These are phyloP conservation scores for Dermochelys coriacea DNA, from an alignment of 2,797 vertebrate species.

Conservation along the genomic window DNA sequence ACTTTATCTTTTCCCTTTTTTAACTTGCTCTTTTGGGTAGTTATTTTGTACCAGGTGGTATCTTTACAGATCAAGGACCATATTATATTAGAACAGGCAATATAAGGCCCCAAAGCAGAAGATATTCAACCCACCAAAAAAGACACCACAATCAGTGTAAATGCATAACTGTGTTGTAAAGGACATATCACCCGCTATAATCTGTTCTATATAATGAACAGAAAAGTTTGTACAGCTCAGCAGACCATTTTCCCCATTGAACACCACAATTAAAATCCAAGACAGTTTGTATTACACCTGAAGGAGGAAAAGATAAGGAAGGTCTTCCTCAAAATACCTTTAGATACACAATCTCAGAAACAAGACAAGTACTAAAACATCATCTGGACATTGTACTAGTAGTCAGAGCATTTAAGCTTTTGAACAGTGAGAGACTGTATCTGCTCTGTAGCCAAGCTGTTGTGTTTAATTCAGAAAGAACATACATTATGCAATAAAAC, in stretches of 20 bases:
- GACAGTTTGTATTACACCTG: background rate
- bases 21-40: background rate
- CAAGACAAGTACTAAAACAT: background rate
- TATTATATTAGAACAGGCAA: background rate
- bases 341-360: background rate
- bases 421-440: background rate
- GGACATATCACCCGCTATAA: background rate
- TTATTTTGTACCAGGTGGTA: constrained; percentile 1
- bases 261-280: background rate
- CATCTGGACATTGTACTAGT: background rate
- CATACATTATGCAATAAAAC: background rate
- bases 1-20: background rate
- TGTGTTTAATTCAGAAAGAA: background rate
- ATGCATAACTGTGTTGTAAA: background rate
- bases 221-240: background rate
- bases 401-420: background rate
- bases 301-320: background rate
- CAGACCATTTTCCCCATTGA: background rate
- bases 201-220: background rate
- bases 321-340: background rate
- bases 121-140: background rate
- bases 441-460: background rate
- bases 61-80: background rate
- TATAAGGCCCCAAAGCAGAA: background rate
- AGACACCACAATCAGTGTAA: background rate